These are phyloP conservation scores for Oxytorus armatus DNA, from an alignment of 2,888 invertebrate species.

Conservation along the genomic window DNA sequence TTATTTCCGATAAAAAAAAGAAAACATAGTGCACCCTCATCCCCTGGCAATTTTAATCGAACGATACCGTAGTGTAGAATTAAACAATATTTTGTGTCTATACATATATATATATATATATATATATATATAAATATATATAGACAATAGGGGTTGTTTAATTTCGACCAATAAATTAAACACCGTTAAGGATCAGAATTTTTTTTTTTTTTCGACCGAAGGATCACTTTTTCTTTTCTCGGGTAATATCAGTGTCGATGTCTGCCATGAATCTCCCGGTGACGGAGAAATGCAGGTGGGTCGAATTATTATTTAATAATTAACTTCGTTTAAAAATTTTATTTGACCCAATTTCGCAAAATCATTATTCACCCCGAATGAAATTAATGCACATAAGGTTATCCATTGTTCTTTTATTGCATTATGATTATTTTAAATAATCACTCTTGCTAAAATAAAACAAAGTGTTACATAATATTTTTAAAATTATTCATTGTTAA, in stretches of 20 bases:
- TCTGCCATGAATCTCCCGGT: slow-evolving; percentile 78
- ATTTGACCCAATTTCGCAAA: neutral
- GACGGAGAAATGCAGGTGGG: slow-evolving; percentile 81
- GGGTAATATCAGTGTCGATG: slow-evolving; percentile 70
- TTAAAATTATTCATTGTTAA: too few species aligned
- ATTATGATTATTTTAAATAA: too few species aligned
- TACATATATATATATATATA: neutral
- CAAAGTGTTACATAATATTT: too few species aligned
- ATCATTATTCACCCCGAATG: too few species aligned
- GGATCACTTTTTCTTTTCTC: neutral
- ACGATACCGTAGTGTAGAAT: slow-evolving; percentile 24
- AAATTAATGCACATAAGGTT: too few species aligned
- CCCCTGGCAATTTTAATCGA: neutral
- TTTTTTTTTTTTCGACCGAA: neutral
- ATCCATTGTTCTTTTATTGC: too few species aligned
- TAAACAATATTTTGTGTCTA: neutral
- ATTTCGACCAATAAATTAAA: neutral
- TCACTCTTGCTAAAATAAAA: too few species aligned
- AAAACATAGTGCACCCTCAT: neutral
- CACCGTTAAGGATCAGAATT: neutral
- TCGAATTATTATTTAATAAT: slow-evolving; percentile 21
- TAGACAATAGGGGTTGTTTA: slow-evolving; percentile 18
- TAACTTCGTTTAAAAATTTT: neutral
- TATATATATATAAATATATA: too few species aligned
- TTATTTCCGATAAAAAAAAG: slow-evolving; percentile 31